Conservation (phyloP, 2,888 invertebrate species). For the Leucozona laternaria region DNA sequence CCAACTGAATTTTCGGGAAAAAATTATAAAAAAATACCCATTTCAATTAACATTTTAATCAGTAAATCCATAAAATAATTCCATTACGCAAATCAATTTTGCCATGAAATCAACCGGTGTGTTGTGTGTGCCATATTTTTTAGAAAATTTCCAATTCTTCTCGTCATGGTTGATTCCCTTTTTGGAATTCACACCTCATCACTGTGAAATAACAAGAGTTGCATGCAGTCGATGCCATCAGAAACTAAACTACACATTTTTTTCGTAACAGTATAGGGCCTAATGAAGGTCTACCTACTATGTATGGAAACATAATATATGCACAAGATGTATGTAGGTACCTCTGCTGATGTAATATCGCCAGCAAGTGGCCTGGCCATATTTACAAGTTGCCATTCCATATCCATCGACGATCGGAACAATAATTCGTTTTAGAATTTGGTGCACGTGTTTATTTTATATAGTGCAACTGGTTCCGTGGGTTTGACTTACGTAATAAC, state of each 20-base stretch:
- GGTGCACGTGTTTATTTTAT: constrained; percentile 26
- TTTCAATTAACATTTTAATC: background rate
- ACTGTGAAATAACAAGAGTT: background rate
- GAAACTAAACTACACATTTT: constrained; percentile 4
- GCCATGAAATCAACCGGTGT: background rate
- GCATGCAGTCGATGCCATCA: background rate
- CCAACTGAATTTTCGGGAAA: no score
- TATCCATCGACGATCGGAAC: background rate
- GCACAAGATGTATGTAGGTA: background rate
- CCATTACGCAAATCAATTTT: background rate
- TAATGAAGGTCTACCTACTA: background rate
- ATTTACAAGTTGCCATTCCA: background rate
- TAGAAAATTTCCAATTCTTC: constrained; percentile 7
- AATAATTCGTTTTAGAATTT: constrained; percentile 39
- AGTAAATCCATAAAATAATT: background rate
- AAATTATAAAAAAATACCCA: no score
- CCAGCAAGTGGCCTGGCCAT: background rate
- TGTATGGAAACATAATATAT: no score
- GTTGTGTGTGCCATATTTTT: background rate
- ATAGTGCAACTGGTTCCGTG: constrained; percentile 35
- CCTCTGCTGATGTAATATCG: background rate
- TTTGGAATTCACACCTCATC: constrained; percentile 32
- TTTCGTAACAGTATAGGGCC: background rate
- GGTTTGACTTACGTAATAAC: constrained; percentile 41
- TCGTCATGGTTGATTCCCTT: constrained; percentile 21